phyloP scores from a whole-genome alignment of 2,888 invertebrate species.

The Tetragonula carbonaria region DNA sequence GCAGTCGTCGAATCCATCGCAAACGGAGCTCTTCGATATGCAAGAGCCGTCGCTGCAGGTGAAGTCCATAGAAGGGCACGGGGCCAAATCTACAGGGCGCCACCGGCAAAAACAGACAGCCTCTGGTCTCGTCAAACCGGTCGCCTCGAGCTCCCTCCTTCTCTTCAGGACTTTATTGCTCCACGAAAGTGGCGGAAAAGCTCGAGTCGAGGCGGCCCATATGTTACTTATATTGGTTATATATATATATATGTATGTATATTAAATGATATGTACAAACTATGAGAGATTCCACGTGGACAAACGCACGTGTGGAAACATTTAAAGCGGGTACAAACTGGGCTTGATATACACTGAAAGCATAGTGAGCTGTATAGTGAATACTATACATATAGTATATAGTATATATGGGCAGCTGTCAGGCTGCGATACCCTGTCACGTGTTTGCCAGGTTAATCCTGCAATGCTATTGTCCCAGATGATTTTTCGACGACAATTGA shows the following conservation, averaged over 20 bases:
- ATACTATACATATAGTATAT: background rate
- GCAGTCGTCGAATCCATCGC: conserved; percentile 91
- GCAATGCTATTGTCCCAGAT: background rate
- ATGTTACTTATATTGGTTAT: conserved; percentile 20
- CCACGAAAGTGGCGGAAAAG: conserved; percentile 21
- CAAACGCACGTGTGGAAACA: conserved; percentile 67
- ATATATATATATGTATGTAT: conserved; percentile 1
- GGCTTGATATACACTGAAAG: conserved; percentile 71
- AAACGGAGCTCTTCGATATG: conserved; percentile 88
- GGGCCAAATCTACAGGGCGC: conserved; percentile 80
- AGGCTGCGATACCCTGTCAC: background rate
- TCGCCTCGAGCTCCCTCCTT: conserved; percentile 38
- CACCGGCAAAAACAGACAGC: conserved; percentile 70
- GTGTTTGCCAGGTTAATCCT: background rate
- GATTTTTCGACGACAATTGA: background rate
- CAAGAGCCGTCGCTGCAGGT: conserved; percentile 91
- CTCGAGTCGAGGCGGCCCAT: conserved; percentile 31
- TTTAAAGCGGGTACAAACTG: conserved; percentile 76
- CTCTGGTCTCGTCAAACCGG: conserved; percentile 68
- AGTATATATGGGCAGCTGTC: background rate
- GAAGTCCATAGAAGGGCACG: conserved; percentile 85
- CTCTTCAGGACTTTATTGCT: conserved; percentile 14
- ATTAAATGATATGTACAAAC: conserved; percentile 54
- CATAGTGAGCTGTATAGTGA: conserved; percentile 59
- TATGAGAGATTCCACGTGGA: conserved; percentile 38